phyloP scores from a whole-genome alignment of 2,113 vertebrate species.

The Xiphophorus couchianus region DNA sequence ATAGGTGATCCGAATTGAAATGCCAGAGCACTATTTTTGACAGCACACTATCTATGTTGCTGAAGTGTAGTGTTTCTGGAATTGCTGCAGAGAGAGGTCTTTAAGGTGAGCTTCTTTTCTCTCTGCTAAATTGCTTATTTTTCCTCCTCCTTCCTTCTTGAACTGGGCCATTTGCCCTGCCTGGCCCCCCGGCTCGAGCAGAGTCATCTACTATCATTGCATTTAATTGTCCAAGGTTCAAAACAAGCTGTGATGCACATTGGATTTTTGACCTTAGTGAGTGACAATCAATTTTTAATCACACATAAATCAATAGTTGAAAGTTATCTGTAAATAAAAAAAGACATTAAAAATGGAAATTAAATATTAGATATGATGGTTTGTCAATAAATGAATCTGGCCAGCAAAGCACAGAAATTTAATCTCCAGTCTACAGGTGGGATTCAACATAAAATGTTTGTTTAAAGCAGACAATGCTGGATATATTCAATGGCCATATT shows the following conservation, averaged over 20 bases:
- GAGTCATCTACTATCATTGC: constrained; percentile 78
- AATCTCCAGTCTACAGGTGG: constrained; percentile 1
- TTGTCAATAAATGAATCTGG: constrained; percentile 34
- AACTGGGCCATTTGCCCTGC: constrained; percentile 67
- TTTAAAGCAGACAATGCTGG: constrained; percentile 32
- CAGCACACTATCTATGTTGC: constrained; percentile 52
- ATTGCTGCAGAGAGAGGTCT: constrained; percentile 67
- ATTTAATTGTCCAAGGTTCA: constrained; percentile 70
- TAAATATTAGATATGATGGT: constrained; percentile 11
- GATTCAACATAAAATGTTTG: neutral
- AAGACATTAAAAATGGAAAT: constrained; percentile 25
- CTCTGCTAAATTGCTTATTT: constrained; percentile 76
- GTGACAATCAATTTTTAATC: constrained; percentile 79
- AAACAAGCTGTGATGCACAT: constrained; percentile 39
- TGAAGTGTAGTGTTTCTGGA: constrained; percentile 45
- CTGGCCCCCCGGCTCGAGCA: constrained; percentile 44
- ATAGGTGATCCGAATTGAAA: constrained; percentile 7
- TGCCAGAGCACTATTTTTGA: constrained; percentile 35
- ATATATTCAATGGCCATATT: constrained; percentile 55
- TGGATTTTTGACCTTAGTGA: constrained; percentile 41
- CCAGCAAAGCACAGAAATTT: constrained; percentile 2
- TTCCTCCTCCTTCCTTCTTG: constrained; percentile 54
- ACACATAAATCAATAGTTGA: constrained; percentile 57
- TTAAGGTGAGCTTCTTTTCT: constrained; percentile 64
- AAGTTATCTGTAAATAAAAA: constrained; percentile 52